Evolutionary conservation across 1,140 invertebrate genomes (phyloP), one percentile per base, ranked within the genome.

Genomic region (Stegodyphus mimosarum): DNA sequence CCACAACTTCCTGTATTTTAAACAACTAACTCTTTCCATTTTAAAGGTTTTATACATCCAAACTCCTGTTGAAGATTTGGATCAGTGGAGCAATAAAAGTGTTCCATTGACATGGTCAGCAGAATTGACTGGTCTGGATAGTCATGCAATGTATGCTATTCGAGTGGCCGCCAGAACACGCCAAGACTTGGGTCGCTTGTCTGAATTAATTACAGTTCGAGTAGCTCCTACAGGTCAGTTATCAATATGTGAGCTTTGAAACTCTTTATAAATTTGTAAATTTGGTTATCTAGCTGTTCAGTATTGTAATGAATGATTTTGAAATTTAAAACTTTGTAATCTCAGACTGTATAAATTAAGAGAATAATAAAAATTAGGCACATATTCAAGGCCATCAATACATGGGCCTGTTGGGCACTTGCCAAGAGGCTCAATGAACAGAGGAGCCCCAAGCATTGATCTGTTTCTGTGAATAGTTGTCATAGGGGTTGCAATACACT

Each of bases 121-220:
- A 3, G 96, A 98, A 89, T 91, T 99, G 49, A 94, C 95, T 3
- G 97, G 96, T 89, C 92, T 99, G 50, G 96, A 98, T 88, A 95
- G 95, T 88, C 95, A 95, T 90, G 95, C 96, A 3, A 94, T 96
- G 87, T 99, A 99, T 90, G 96, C 96, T 6, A 94, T 99, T 75
- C 95, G 96, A 6, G 96, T 99, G 0, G 96, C 96, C 53, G 96
- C 96, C 0, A 93, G 94, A 86, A 96, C 95, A 49, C 94, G 94
- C 85, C 79, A 91, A 88, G 91, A 92, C 18, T 89, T 92, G 64
- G 92, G 92, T 13, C 88, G 91, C 60, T 86, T 93, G 6, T 93
- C 92, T 6, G 91, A 92, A 94, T 90, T 94, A 94, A 90, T 91
- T 1, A 96, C 94, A 7, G 96, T 98, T 95, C 96, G 7, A 95